phyloP scores from a whole-genome alignment of 2,113 vertebrate species.

The Sander vitreus region DNA sequence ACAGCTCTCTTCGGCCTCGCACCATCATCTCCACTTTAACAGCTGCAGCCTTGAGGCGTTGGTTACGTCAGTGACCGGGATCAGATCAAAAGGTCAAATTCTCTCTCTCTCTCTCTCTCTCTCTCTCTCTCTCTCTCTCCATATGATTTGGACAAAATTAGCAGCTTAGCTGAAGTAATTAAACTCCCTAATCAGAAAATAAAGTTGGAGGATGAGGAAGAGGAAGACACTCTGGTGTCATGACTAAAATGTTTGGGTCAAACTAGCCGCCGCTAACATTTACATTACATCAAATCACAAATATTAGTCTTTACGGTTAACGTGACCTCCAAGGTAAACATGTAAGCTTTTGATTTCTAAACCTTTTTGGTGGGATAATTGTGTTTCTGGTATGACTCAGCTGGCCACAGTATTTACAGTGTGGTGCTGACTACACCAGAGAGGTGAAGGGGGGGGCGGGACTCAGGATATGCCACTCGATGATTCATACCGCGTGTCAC shows the following conservation, averaged over 20 bases:
- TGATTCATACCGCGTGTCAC: slow-evolving; percentile 69
- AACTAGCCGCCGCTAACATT: slow-evolving; percentile 20
- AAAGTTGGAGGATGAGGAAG: neutral
- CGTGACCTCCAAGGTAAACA: slow-evolving; percentile 26
- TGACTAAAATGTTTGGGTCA: slow-evolving; percentile 27
- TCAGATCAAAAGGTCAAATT: slow-evolving; percentile 21
- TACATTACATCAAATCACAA: slow-evolving; percentile 44
- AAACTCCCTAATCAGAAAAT: slow-evolving; percentile 5
- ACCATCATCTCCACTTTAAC: slow-evolving; percentile 38
- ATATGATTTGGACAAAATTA: slow-evolving; percentile 27
- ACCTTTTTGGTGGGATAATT: slow-evolving; percentile 11
- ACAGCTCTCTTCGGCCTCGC: slow-evolving; percentile 59
- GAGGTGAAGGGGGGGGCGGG: slow-evolving; percentile 17
- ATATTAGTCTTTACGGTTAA: slow-evolving; percentile 37
- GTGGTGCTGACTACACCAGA: slow-evolving; percentile 50
- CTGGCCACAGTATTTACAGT: slow-evolving; percentile 43
- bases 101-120: neutral
- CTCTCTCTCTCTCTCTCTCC: neutral
- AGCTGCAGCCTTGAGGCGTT: slow-evolving; percentile 46
- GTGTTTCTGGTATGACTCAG: slow-evolving; percentile 63
- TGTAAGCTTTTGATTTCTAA: slow-evolving; percentile 13
- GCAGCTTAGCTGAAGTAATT: slow-evolving; percentile 3
- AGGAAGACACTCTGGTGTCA: slow-evolving; percentile 1
- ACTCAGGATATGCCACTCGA: slow-evolving; percentile 62
- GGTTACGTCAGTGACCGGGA: slow-evolving; percentile 37